Conservation (phyloP, 2,797 vertebrate genomes). For the Falco concolor region DNA sequence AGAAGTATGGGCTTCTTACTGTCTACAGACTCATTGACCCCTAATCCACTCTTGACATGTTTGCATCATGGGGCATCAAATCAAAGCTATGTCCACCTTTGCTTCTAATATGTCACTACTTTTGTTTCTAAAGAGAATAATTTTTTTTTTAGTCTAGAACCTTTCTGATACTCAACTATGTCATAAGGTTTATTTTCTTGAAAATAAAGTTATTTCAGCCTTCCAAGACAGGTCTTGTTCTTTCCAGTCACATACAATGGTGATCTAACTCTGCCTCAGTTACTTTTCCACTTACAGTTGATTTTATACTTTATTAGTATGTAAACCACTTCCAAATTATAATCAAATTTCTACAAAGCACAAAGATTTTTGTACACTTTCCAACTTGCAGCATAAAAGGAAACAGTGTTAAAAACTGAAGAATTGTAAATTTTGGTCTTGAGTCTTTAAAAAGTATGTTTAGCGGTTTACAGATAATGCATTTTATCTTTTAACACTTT, state of each 20-base stretch:
- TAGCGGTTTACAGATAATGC: not conserved
- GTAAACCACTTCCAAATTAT: not conserved
- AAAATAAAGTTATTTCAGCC: not conserved
- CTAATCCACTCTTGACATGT: not conserved
- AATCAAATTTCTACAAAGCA: not conserved
- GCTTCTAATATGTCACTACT: not conserved
- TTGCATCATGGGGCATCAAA: not conserved
- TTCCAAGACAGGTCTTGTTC: not conserved
- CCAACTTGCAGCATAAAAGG: not conserved
- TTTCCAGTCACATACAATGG: not conserved
- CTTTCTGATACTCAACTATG: not conserved
- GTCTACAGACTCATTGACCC: not conserved
- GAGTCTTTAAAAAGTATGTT: not conserved
- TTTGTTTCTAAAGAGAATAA: not conserved
- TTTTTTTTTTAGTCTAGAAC: not conserved
- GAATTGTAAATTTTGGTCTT: not conserved
- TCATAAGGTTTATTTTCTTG: not conserved
- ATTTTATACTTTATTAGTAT: not conserved
- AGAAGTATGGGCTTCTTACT: not conserved
- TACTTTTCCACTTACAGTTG: not conserved
- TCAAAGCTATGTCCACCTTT: not conserved
- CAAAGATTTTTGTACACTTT: not conserved
- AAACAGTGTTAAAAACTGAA: not conserved
- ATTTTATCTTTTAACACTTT: not conserved
- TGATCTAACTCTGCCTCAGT: not conserved